Conservation (phyloP, 2,797 vertebrate genomes). For the Catamblyrhynchus diadema region DNA sequence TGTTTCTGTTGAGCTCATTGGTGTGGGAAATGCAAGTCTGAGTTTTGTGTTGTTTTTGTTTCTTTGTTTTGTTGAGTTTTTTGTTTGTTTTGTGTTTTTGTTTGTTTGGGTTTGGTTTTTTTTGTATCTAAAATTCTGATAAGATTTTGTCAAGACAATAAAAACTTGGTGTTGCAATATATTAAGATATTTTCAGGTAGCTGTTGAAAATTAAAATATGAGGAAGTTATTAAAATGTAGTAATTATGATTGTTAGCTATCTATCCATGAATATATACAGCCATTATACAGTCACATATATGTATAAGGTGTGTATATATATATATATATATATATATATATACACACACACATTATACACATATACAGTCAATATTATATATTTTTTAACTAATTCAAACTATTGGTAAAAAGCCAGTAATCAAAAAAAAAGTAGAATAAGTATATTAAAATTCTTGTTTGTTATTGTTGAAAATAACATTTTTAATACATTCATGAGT, state of each 20-base stretch:
- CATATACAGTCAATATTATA: accelerated
- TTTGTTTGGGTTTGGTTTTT: neutral
- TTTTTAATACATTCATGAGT: neutral
- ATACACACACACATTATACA: neutral
- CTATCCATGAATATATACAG: neutral
- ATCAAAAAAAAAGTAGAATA: neutral
- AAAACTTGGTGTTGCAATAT: neutral
- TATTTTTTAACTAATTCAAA: neutral
- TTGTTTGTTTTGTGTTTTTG: neutral
- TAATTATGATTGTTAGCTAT: neutral
- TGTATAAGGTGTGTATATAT: neutral
- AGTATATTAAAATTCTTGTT: neutral
- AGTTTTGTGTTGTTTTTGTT: neutral
- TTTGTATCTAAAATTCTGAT: neutral
- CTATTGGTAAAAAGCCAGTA: neutral
- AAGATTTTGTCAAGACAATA: neutral
- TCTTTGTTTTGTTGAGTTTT: neutral
- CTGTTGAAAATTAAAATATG: neutral
- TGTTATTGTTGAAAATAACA: neutral
- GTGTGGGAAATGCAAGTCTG: neutral
- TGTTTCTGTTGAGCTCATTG: neutral
- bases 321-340: neutral
- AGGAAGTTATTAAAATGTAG: neutral
- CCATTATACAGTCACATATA: neutral
- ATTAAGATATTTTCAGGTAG: neutral